phyloP scores from a whole-genome alignment of 1,140 invertebrate species.

The Nasonia longicornis region DNA sequence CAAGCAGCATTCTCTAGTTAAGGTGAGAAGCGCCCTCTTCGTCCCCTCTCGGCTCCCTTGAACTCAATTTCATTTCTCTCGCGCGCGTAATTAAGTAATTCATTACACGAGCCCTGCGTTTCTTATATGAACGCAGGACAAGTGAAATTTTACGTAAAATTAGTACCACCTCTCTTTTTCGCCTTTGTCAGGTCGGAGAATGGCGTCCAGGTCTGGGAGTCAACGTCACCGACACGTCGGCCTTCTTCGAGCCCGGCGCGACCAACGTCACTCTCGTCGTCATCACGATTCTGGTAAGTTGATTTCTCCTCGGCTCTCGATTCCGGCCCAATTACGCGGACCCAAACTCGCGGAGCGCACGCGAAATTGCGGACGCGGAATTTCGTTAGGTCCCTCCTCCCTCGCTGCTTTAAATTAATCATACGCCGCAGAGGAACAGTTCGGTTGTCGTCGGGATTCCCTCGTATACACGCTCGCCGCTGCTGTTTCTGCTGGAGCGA shows the following conservation, averaged over 20 bases:
- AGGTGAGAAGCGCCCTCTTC: slow-evolving; percentile 57
- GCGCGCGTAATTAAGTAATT: slow-evolving; percentile 5
- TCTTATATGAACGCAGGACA: neutral
- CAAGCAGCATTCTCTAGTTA: slow-evolving; percentile 78
- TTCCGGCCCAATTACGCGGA: neutral
- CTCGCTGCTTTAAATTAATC: neutral
- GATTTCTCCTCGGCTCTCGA: neutral
- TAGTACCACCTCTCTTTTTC: neutral
- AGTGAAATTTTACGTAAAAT: neutral
- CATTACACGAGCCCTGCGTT: neutral
- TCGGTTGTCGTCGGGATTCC: no score
- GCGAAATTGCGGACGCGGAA: neutral
- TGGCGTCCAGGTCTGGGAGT: slow-evolving; percentile 72
- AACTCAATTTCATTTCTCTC: neutral
- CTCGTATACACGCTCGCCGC: neutral
- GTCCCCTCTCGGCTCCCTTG: neutral
- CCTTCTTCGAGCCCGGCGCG: slow-evolving; percentile 72
- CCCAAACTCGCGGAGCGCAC: neutral
- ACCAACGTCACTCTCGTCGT: slow-evolving; percentile 77
- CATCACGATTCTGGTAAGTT: slow-evolving; percentile 76
- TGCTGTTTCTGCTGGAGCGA: no score
- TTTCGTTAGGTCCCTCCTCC: neutral
- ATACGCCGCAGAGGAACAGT: neutral
- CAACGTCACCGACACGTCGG: slow-evolving; percentile 73
- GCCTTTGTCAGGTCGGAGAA: slow-evolving; percentile 71